Evolutionary conservation across 1,140 invertebrate species (phyloP).

Genomic region (Laodelphax striatellus): DNA sequence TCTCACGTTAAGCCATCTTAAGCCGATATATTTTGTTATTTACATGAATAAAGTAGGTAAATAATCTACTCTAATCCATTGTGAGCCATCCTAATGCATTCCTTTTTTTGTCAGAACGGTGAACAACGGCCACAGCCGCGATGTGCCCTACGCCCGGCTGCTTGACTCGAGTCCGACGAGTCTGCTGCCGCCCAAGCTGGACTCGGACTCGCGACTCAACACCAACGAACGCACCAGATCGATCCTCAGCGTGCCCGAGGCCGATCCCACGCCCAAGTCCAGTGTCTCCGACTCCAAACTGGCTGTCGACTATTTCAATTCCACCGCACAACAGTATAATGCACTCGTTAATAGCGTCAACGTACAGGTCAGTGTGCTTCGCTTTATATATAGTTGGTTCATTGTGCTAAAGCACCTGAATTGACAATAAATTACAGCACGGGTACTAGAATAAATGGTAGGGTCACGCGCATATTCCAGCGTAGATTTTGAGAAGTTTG

Average conservation of each 20-base stretch:
- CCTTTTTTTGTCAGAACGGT: slow-evolving; percentile 30
- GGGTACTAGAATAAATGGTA: too few relatives aligned
- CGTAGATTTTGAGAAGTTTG: too few relatives aligned
- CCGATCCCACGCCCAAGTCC: slow-evolving; percentile 41
- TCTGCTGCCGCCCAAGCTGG: slow-evolving; percentile 48
- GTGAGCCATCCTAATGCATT: too few relatives aligned
- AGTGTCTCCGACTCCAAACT: slow-evolving; percentile 73
- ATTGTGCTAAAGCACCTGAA: too few relatives aligned
- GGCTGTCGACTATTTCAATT: slow-evolving; percentile 53
- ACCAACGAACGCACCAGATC: slow-evolving; percentile 49
- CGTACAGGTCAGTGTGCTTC: not conserved
- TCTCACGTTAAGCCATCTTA: too few relatives aligned
- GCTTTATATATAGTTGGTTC: too few relatives aligned
- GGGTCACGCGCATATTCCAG: too few relatives aligned
- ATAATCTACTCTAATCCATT: too few relatives aligned
- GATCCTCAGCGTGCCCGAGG: slow-evolving; percentile 39
- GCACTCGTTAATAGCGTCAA: slow-evolving; percentile 19
- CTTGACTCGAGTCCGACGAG: slow-evolving; percentile 46
- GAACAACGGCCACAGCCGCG: slow-evolving; percentile 31
- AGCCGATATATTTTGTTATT: too few relatives aligned
- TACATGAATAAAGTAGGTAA: too few relatives aligned
- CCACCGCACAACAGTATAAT: slow-evolving; percentile 29
- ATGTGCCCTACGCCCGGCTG: slow-evolving; percentile 67
- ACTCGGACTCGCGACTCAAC: slow-evolving; percentile 62
- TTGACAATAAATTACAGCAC: too few relatives aligned